phyloP scores from a whole-genome alignment of 2,113 vertebrate genomes.

The Charadrius vociferus region DNA sequence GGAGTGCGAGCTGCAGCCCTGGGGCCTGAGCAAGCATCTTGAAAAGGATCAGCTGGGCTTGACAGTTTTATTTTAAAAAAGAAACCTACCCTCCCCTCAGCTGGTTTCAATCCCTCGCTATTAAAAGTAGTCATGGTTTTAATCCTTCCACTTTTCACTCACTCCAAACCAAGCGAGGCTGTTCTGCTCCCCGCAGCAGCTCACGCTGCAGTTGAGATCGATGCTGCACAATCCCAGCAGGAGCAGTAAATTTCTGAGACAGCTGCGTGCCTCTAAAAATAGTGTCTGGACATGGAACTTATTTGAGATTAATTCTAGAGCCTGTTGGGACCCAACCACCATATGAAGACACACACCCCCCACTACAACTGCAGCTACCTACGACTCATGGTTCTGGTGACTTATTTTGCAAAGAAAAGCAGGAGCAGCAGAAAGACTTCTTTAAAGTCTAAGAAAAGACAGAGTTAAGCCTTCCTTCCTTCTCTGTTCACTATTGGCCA shows the following conservation, averaged over 20 bases:
- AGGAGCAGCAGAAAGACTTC: background rate
- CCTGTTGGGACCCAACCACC: background rate
- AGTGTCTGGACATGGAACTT: background rate
- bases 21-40: background rate
- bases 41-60: background rate
- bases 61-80: background rate
- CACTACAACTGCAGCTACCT: background rate
- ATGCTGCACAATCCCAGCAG: background rate
- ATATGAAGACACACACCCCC: background rate
- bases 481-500: background rate
- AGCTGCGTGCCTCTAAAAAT: constrained; percentile 14
- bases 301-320: background rate
- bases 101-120: background rate
- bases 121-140: background rate
- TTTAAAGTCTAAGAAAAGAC: background rate
- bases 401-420: background rate
- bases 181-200: background rate
- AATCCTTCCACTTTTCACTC: background rate
- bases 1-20: background rate
- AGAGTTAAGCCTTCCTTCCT: background rate
- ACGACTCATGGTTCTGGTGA: accelerated
- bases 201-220: background rate
- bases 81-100: background rate
- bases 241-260: background rate
- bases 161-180: accelerated